These are phyloP conservation scores for Nemotelus nigrinus DNA, from an alignment of 2,888 invertebrate species.

Conservation along the genomic window DNA sequence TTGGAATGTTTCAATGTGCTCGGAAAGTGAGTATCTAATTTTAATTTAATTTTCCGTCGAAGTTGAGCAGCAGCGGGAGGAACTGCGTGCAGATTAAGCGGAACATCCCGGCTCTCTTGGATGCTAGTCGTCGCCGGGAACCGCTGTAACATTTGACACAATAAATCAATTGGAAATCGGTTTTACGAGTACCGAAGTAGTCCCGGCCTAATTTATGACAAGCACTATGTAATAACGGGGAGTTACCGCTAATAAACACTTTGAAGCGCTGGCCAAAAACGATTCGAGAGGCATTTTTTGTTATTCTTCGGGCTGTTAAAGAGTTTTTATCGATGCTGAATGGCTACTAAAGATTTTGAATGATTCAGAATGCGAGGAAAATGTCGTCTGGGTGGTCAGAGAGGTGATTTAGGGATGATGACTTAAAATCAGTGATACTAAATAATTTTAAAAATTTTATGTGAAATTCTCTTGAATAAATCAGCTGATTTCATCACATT, in stretches of 20 bases:
- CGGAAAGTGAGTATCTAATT: constrained; percentile 25
- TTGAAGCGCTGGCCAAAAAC: constrained; percentile 39
- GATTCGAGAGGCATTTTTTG: constrained; percentile 30
- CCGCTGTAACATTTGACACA: constrained; percentile 36
- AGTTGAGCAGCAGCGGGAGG: not conserved
- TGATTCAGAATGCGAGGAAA: not conserved
- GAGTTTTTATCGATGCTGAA: not conserved
- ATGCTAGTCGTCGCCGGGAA: not conserved
- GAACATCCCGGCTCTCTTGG: not conserved
- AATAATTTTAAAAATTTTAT: too few relatives aligned
- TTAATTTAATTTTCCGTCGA: constrained; percentile 13
- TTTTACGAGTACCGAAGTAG: constrained; percentile 38
- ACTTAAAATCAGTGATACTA: too few relatives aligned
- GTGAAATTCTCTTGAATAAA: too few relatives aligned
- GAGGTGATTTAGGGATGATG: too few relatives aligned
- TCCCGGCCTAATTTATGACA: constrained; percentile 30
- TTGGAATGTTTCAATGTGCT: constrained; percentile 19
- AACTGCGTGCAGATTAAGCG: not conserved
- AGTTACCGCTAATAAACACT: constrained; percentile 35
- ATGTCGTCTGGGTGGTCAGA: not conserved
- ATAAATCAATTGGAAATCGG: constrained; percentile 41
- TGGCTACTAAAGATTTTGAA: not conserved
- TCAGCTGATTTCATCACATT: too few relatives aligned
- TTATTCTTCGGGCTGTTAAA: constrained; percentile 25
- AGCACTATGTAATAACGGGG: constrained; percentile 28